These are phyloP conservation scores for Tiliacea aurago DNA, from an alignment of 2,888 invertebrate species.

Conservation along the genomic window DNA sequence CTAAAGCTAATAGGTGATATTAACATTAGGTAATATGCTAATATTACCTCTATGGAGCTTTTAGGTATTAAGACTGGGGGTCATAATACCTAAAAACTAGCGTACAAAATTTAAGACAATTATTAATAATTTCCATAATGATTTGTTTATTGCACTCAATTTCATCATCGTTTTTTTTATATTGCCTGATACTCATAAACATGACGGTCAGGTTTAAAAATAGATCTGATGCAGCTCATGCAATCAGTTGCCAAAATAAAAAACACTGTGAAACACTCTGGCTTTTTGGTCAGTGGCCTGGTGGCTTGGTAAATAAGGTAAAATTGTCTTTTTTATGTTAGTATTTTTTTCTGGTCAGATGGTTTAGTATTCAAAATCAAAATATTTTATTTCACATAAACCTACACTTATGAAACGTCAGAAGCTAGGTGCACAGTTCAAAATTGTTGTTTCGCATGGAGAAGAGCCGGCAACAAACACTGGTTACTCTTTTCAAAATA, in stretches of 20 bases:
- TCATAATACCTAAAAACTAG: too few species aligned
- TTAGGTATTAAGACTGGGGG: neutral
- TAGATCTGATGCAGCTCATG: slow-evolving; percentile 28
- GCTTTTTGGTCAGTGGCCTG: too few species aligned
- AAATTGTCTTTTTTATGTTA: neutral
- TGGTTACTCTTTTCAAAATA: too few species aligned
- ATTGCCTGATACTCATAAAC: neutral
- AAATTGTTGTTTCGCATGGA: too few species aligned
- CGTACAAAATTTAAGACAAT: neutral
- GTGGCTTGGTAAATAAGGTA: neutral
- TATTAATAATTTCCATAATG: neutral
- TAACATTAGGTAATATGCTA: too few species aligned
- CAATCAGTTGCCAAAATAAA: slow-evolving; percentile 35
- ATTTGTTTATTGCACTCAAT: slow-evolving; percentile 40
- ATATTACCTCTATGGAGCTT: too few species aligned
- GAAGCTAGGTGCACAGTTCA: too few species aligned
- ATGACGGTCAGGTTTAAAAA: slow-evolving; percentile 30
- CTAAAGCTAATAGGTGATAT: too few species aligned
- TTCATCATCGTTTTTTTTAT: slow-evolving; percentile 36
- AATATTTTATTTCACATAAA: too few species aligned
- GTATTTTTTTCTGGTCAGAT: neutral
- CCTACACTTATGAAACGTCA: too few species aligned
- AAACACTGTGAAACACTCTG: neutral
- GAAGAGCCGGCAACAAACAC: too few species aligned
- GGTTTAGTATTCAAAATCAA: too few species aligned